Evolutionary conservation across 2,888 invertebrate species (phyloP).

Genomic region (Empis stercorea): DNA sequence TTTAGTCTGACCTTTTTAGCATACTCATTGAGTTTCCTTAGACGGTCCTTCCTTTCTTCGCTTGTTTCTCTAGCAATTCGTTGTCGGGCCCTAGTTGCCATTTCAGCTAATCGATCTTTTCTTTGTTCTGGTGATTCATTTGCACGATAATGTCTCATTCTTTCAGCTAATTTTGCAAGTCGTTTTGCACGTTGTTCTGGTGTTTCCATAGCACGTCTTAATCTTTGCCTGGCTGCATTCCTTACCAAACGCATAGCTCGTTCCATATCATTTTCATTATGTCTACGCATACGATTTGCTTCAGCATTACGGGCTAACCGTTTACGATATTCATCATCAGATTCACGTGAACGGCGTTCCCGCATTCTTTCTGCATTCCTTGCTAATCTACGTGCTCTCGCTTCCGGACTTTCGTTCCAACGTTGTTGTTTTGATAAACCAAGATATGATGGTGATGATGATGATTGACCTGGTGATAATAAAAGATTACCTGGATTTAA

Average conservation of each 20-base stretch:
- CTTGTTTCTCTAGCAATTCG: slow-evolving; percentile 31
- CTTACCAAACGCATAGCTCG: slow-evolving; percentile 34
- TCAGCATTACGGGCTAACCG: slow-evolving; percentile 34
- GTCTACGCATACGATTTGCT: slow-evolving; percentile 33
- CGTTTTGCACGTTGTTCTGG: slow-evolving; percentile 32
- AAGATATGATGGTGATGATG: not conserved
- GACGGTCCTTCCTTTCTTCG: slow-evolving; percentile 35
- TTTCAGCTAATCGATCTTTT: slow-evolving; percentile 31
- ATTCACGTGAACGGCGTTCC: slow-evolving; percentile 33
- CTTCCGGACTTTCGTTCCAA: slow-evolving; percentile 37
- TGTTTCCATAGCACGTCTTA: slow-evolving; percentile 35
- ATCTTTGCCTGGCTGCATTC: slow-evolving; percentile 33
- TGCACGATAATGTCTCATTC: slow-evolving; percentile 34
- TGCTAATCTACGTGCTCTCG: slow-evolving; percentile 32
- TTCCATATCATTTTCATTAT: slow-evolving; percentile 34
- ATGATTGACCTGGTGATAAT: slow-evolving; percentile 7
- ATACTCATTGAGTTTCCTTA: slow-evolving; percentile 36
- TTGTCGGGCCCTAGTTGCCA: slow-evolving; percentile 33
- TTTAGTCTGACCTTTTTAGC: slow-evolving; percentile 38
- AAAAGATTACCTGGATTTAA: not conserved
- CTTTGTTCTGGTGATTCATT: slow-evolving; percentile 34
- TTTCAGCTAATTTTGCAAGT: slow-evolving; percentile 29
- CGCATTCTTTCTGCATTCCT: slow-evolving; percentile 37
- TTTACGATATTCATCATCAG: slow-evolving; percentile 34
- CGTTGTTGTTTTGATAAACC: slow-evolving; percentile 21